A percentile compares a stretch with the other conserved stretches of the same genome.
phyloP scores from a whole-genome alignment of 1,140 invertebrate species.

The Bicyclus anynana region DNA sequence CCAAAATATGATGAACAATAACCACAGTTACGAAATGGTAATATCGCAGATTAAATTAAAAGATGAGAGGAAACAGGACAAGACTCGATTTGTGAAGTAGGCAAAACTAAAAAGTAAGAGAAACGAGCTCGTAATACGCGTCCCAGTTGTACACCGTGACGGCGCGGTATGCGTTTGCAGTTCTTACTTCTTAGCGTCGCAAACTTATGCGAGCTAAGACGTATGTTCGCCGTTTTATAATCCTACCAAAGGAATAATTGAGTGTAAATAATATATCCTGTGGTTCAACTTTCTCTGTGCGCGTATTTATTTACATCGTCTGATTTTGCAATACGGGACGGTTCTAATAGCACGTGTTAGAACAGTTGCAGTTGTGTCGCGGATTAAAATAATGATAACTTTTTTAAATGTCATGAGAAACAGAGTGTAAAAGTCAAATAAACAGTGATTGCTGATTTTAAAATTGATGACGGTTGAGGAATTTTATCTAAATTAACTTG shows the following conservation, averaged over 20 bases:
- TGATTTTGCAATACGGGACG: constrained; percentile 1
- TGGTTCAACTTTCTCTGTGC: constrained; percentile 9
- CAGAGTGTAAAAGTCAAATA: too few species aligned
- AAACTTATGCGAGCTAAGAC: constrained; percentile 9
- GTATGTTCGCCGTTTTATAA: constrained; percentile 1
- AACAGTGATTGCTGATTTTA: too few species aligned
- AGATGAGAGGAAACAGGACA: not conserved
- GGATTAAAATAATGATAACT: too few species aligned
- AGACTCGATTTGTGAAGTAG: constrained; percentile 3
- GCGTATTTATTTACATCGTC: constrained; percentile 16
- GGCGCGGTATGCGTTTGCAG: constrained; percentile 12
- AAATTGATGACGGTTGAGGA: too few species aligned
- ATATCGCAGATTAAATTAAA: not conserved
- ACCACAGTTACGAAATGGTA: too few species aligned
- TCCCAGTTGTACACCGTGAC: constrained; percentile 52
- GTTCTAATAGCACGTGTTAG: constrained; percentile 1
- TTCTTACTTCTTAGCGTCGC: constrained; percentile 36
- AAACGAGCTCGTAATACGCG: constrained; percentile 29
- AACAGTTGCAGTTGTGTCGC: constrained; percentile 3
- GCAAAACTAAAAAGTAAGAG: constrained; percentile 31
- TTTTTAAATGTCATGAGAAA: too few species aligned
- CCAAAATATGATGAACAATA: too few species aligned
- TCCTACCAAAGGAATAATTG: constrained; percentile 1
- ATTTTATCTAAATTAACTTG: too few species aligned
- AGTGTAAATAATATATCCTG: constrained; percentile 11